These are phyloP conservation scores for Saguinus imperator DNA, from an alignment of 2,113 vertebrate species.

Conservation along the genomic window DNA sequence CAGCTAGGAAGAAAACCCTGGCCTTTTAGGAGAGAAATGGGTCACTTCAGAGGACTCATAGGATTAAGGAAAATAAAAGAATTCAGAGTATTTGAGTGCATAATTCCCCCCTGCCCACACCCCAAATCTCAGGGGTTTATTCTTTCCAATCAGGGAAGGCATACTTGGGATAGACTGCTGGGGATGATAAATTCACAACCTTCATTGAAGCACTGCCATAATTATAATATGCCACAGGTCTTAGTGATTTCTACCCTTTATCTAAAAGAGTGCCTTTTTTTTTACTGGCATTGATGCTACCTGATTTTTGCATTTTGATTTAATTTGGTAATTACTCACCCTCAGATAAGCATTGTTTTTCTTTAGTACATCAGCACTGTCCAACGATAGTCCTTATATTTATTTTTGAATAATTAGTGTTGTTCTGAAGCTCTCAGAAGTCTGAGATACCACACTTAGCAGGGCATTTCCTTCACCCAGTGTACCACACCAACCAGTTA, in stretches of 20 bases:
- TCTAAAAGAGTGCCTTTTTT: not conserved
- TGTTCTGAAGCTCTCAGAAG: not conserved
- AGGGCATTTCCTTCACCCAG: not conserved
- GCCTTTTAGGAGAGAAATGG: not conserved
- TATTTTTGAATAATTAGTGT: not conserved
- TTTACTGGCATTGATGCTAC: not conserved
- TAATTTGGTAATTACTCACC: not conserved
- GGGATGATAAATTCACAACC: not conserved
- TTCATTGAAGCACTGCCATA: not conserved
- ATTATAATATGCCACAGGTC: not conserved
- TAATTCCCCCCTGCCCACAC: not conserved
- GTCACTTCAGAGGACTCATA: not conserved
- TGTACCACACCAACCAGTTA: not conserved
- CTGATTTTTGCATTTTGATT: not conserved
- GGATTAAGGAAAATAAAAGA: not conserved
- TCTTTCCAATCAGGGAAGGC: not conserved
- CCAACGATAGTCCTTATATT: not conserved
- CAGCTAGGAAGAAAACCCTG: not conserved
- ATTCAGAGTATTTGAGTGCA: not conserved
- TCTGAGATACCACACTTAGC: not conserved
- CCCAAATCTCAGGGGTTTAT: not conserved
- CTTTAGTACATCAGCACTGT: not conserved
- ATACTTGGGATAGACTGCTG: not conserved
- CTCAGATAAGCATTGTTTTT: not conserved
- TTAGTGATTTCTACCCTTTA: not conserved